phyloP scores from a whole-genome alignment of 92 coral and sea anemone species.

The Blastomussa wellsi region DNA sequence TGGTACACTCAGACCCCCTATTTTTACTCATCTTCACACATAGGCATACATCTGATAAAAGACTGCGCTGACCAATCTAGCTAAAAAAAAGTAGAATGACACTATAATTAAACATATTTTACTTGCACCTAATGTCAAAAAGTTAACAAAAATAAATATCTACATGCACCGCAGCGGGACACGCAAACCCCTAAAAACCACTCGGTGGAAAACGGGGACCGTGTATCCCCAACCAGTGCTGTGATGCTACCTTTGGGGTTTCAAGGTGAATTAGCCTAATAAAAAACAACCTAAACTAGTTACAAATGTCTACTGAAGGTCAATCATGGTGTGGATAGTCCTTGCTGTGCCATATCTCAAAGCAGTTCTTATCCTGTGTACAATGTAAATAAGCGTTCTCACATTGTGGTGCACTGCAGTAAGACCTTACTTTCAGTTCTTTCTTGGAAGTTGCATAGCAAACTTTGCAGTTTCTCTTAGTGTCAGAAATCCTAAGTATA shows the following conservation, averaged over 20 bases:
- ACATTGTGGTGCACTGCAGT: conserved; percentile 61
- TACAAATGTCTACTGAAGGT: background rate
- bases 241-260: conserved; percentile 13
- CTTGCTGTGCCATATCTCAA: conserved; percentile 27
- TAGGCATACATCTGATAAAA: background rate
- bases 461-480: conserved; percentile 46
- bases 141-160: background rate
- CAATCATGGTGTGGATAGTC: background rate
- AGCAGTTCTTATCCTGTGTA: conserved; percentile 28
- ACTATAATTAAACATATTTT: background rate
- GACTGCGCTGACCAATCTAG: background rate
- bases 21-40: background rate
- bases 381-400: conserved; percentile 39
- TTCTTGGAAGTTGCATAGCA: conserved; percentile 41
- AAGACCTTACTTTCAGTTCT: conserved; percentile 35
- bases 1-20: background rate
- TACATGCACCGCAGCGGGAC: conserved; percentile 9
- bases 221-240: conserved; percentile 8
- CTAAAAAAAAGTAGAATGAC: background rate
- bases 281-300: background rate
- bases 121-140: background rate
- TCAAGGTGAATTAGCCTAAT: background rate
- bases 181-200: conserved; percentile 15
- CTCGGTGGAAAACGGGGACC: background rate
- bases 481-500: background rate